Base-by-base conservation (phyloP, 2,888 invertebrate species). In the Frankliniella fusca region DNA sequence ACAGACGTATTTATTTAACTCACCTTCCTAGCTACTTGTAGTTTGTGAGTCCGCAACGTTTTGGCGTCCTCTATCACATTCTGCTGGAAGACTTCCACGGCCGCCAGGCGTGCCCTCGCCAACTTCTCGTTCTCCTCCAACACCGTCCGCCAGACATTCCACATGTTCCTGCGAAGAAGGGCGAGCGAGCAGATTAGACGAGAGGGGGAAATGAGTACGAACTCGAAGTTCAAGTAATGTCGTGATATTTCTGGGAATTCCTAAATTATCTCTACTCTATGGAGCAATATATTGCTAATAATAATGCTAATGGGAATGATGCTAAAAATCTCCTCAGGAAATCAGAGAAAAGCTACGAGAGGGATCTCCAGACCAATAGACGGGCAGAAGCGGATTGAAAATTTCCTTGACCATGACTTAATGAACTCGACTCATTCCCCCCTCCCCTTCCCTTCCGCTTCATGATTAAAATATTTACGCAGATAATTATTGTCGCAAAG, bases 81-180 rank as follows among this genome's bases (percentile, higher is more conserved):
- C 88, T 97, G 96, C 87, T 96, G 95, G 88, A 97, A 97, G 28
- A 97, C 95, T 89, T 98, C 98, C 61, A 97, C 95, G 0, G 97
- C 98, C 0, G 97, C 96, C 82, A 98, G 90, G 80, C 97, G 91
- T 27, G 97, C 96, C 84, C 96, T 93, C 20, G 97, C 97, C 85
- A 97, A 89, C 88, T 96, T 96, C 87, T 98, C 97, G 87, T 97
- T 97, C 89, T 98, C 98, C 87, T 98, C 97, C 86, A 98, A 90
- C 3, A 98, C 96, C 0, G 96, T 95, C 84, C 97, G 92, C 98
- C 98, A 98, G n/a, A 98, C 97, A 87, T 95, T 95, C 95, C 96
- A 96, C 93, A 97, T 96, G 87, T 97, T 97, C 95, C 98, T 98
- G 86, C 81, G 85, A 48, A 76, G 80, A 49, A 81, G 15, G 61